Evolutionary conservation across 2,113 vertebrate genomes (phyloP).

Genomic region (Lucifuga dentata): DNA sequence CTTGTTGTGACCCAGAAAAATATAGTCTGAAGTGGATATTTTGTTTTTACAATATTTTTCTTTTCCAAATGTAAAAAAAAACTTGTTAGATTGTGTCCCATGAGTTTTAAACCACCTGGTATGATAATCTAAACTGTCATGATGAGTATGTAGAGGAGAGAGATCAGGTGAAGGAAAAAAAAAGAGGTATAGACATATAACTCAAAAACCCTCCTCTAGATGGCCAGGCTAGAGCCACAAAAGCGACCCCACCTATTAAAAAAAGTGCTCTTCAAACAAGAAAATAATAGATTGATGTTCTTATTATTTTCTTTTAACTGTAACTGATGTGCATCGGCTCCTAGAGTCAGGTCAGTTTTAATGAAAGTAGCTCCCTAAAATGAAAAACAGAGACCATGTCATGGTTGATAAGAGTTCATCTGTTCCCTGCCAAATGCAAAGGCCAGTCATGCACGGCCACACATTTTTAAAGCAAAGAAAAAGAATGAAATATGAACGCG

Average conservation of each 20-base stretch:
- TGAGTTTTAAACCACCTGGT: slow-evolving; percentile 51
- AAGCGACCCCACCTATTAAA: slow-evolving; percentile 27
- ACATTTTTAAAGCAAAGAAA: slow-evolving; percentile 8
- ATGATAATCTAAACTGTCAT: slow-evolving; percentile 56
- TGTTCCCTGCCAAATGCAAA: slow-evolving; percentile 31
- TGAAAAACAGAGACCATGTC: slow-evolving; percentile 20
- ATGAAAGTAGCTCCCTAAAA: slow-evolving; percentile 2
- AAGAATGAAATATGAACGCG: slow-evolving; percentile 42
- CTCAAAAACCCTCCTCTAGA: slow-evolving; percentile 24
- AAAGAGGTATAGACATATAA: slow-evolving; percentile 29
- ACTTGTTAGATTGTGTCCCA: slow-evolving; percentile 63
- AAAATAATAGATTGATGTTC: neutral
- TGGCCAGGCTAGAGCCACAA: slow-evolving; percentile 21
- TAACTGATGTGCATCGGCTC: slow-evolving; percentile 29
- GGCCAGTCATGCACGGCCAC: slow-evolving; percentile 25
- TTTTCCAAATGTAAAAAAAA: slow-evolving; percentile 77
- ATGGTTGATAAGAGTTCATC: slow-evolving; percentile 4
- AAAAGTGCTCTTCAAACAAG: slow-evolving; percentile 55
- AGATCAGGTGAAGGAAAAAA: slow-evolving; percentile 68
- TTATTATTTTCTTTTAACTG: slow-evolving; percentile 1
- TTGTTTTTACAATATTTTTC: slow-evolving; percentile 65
- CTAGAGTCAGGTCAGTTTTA: slow-evolving; percentile 41
- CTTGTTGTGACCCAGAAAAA: slow-evolving; percentile 79
- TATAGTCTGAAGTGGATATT: slow-evolving; percentile 84
- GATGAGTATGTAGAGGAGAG: slow-evolving; percentile 44